Evolutionary conservation across 1,140 invertebrate genomes (phyloP).

Genomic region (Calycopis cecrops): DNA sequence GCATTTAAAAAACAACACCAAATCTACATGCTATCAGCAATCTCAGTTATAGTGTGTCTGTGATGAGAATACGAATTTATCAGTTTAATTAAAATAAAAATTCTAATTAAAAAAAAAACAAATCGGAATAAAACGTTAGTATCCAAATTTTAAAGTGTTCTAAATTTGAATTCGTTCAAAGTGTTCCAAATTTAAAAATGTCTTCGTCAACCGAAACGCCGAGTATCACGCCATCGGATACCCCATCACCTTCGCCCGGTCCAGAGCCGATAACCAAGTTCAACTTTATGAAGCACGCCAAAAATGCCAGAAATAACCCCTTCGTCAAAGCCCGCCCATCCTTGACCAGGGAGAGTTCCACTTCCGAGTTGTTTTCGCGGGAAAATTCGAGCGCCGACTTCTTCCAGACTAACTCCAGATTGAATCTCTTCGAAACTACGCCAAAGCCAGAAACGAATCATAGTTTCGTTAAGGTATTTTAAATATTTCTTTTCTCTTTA

Average conservation of each 20-base stretch:
- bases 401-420: slow-evolving; percentile 54
- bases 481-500: neutral
- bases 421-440: slow-evolving; percentile 61
- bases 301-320: slow-evolving; percentile 47
- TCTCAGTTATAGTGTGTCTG: too few relatives aligned
- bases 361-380: slow-evolving; percentile 53
- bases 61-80: too few relatives aligned
- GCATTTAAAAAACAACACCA: too few relatives aligned
- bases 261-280: slow-evolving; percentile 52
- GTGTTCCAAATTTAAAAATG: too few relatives aligned
- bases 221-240: slow-evolving; percentile 38
- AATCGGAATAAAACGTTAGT: neutral
- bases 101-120: neutral
- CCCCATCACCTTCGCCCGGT: slow-evolving; percentile 43
- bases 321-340: slow-evolving; percentile 57
- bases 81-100: too few relatives aligned
- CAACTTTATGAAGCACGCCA: slow-evolving; percentile 54
- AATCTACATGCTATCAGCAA: too few relatives aligned
- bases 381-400: slow-evolving; percentile 61
- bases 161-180: too few relatives aligned
- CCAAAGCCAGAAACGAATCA: slow-evolving; percentile 51
- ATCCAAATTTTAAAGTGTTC: slow-evolving; percentile 2
- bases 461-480: slow-evolving; percentile 79
- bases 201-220: slow-evolving; percentile 34
- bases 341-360: slow-evolving; percentile 56